Evolutionary conservation across 2,888 invertebrate species (phyloP), one percentile per base, ranked within the genome.

Genomic region (Conops quadrifasciatus): DNA sequence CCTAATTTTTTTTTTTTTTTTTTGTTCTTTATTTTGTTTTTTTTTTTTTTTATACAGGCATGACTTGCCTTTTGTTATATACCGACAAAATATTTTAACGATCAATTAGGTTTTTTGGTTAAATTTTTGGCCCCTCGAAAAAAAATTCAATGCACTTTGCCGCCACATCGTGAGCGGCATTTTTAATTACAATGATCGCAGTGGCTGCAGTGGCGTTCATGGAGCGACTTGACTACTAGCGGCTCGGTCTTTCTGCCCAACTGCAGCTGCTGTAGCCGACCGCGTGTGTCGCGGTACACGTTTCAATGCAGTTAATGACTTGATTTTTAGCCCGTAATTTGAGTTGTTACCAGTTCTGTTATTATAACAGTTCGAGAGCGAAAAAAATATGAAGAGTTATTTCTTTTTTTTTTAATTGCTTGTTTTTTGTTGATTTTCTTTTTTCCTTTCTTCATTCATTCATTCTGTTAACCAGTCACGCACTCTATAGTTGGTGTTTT

Each of bases 41-140:
- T 11, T 58, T 24, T 24, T 26, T 47, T 53, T 62, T 64, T 62
- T 65, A 62, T 43, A 70, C 67, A 70, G 67, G 56, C 58, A 63
- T 65, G 62, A 62, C 30, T 70, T 36, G 45, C 53, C 19, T 68
- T 28, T 4, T 5, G 19, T 43, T 66, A 30, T 66, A 13, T 56
- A 56, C 16, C 2, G 21, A 53, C 53, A 66, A 56, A 43, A 36
- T 11, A 28, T 28, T 26, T 56, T 66, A 21, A 21, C 51, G n/a
- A 43, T 72, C 66, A 65, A 71, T 71, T 70, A 58, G 28, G n/a
- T n/a, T n/a, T 64, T 67, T 45, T 72, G 65, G 65, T 60, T 71
- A 64, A 64, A 71, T n/a, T 68, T 53, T 19, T 21, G 9, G 13
- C 53, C 21, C n/a, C 53, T 53, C 11, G 5, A 9, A 9, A 36